Evolutionary conservation across 2,888 invertebrate species (phyloP).

Genomic region (Mythimna ferrago): DNA sequence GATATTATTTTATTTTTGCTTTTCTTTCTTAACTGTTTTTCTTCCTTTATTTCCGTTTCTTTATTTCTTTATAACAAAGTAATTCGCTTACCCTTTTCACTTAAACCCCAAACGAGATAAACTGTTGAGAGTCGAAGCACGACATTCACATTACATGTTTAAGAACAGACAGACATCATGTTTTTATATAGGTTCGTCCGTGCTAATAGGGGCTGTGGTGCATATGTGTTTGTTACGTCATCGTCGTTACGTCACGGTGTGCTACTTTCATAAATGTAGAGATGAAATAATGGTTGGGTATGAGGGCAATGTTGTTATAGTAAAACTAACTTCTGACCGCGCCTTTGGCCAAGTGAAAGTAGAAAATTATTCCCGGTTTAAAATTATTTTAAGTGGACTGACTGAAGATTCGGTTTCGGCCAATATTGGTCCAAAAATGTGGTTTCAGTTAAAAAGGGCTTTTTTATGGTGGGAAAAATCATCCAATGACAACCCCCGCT

Average conservation of each 20-base stretch:
- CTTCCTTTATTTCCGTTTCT: too few species aligned
- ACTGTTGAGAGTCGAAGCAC: constrained; percentile 32
- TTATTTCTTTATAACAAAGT: background rate
- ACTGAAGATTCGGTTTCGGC: too few species aligned
- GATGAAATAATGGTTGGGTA: background rate
- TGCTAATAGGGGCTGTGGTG: constrained; percentile 36
- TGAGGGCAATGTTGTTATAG: background rate
- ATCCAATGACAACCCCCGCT: too few species aligned
- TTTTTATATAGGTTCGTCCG: constrained; percentile 38
- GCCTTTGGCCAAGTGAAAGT: too few species aligned
- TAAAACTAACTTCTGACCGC: background rate
- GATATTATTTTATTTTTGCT: too few species aligned
- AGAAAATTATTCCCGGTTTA: too few species aligned
- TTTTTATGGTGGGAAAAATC: too few species aligned
- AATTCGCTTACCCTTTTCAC: constrained; percentile 21
- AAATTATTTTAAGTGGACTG: too few species aligned
- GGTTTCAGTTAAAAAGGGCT: too few species aligned
- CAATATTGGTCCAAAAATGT: too few species aligned
- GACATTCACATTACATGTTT: constrained; percentile 46
- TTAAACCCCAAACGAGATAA: constrained; percentile 28
- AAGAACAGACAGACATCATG: constrained; percentile 37
- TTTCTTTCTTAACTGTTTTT: too few species aligned
- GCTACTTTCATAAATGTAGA: constrained; percentile 10
- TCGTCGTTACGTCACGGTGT: constrained; percentile 25
- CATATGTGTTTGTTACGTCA: constrained; percentile 38